Evolutionary conservation across 2,888 invertebrate species (phyloP), one percentile per base, ranked within the genome.

Genomic region (Campoplex capitator): DNA sequence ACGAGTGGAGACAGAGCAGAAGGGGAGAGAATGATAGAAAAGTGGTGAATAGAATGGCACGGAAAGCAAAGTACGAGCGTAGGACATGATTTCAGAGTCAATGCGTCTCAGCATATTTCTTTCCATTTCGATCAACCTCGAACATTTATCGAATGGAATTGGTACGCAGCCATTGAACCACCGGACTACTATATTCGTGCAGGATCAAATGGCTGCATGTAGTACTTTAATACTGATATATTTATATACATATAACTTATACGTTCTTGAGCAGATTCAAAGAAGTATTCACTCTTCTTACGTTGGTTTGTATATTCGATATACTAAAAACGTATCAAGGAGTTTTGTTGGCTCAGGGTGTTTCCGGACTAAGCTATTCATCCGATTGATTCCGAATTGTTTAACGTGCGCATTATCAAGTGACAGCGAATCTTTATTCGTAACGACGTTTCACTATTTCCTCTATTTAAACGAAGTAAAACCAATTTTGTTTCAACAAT

Each of bases 141-240:
- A 84, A 76, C 83, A 76, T 88, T 86, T 73, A 80, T 84, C 86
- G 83, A 71, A 74, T 70, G 54, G 42, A 83, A 80, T 79, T 85
- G 83, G 58, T 79, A 83, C 70, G 78, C 83, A 80, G 84, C 83
- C 71, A 80, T 82, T 74, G 83, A 28, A 58, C 56, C 81, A 74
- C 74, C 38, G n/a, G 58, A 35, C 80, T 54, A 65, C 65, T 58
- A 28, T 42, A 42, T 51, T 35, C 13, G 42, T 48, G 0, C 23
- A 23, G 23, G 78, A 68, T 65, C 65, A 28, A 65, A 62, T 65
- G 65, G 32, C 23, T 38, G 38, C 6, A 38, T 38, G 38, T 23
- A 58, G 1, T 16, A 65, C 38, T 16, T 42, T 23, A 62, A 54
- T 68, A 18, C 54, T 23, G 23, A 23, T 23, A 23, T 23, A 23